A percentile compares a stretch with the other conserved stretches of the same genome.
Evolutionary conservation across 1,140 invertebrate species (phyloP).

Genomic region (Ruditapes philippinarum): DNA sequence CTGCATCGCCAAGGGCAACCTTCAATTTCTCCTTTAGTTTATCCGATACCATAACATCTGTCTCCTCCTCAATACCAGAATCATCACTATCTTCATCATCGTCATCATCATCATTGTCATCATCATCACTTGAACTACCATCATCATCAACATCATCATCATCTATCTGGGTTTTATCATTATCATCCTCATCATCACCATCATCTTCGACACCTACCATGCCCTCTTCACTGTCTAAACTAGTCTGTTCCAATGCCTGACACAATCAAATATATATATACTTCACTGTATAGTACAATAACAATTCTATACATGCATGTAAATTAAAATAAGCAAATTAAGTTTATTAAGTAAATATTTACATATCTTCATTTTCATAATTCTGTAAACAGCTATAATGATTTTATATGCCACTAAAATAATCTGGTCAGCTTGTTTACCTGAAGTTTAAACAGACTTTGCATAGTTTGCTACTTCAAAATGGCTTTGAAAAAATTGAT

Average conservation of each 20-base stretch:
- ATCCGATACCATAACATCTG: constrained; percentile 74
- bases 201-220: constrained; percentile 51
- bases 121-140: constrained; percentile 86
- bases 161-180: constrained; percentile 84
- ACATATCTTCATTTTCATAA: no score
- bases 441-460: no score
- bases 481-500: no score
- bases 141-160: constrained; percentile 57
- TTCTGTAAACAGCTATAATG: no score
- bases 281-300: no score
- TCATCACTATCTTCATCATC: constrained; percentile 85
- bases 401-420: no score
- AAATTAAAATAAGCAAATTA: no score
- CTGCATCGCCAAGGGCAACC: constrained; percentile 82
- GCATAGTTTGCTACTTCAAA: no score
- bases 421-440: no score
- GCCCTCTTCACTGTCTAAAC: constrained; percentile 1
- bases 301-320: no score
- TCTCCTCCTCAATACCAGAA: constrained; percentile 71
- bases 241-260: constrained; percentile 54
- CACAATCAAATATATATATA: background rate
- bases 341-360: no score
- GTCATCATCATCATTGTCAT: constrained; percentile 86
- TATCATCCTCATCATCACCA: constrained; percentile 88
- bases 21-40: constrained; percentile 89